Evolutionary conservation across 2,797 vertebrate species (phyloP), one percentile per base, ranked within the genome.

Genomic region (Sebastes melanostomus): DNA sequence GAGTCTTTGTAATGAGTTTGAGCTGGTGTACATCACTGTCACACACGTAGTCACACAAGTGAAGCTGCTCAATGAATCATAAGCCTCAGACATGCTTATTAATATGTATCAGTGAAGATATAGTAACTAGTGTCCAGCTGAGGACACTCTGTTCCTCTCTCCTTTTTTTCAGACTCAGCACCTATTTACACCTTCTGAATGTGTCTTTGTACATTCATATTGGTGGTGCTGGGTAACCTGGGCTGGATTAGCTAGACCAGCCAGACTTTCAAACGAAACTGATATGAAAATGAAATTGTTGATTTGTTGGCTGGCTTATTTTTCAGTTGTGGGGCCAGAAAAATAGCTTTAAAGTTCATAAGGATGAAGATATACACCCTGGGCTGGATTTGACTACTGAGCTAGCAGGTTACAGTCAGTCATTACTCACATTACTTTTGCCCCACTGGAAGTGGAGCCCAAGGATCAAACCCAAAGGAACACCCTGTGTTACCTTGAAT

Each of bases 11-110:
- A 6, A 42, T 42, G 38, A 42, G 38, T 42, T 42, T 32, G 60
- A 18, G 60, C n/a, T 20, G 9, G 13, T 38, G 55, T 82, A 54
- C 30, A 69, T 85, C 72, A 71, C 8, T 24, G 50, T 72, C 78
- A 79, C 50, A 70, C 52, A 20, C 38, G 30, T 2, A 38, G 9
- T 65, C 68, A 67, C 30, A 69, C 29, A 60, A 59, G 55, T 62
- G 14, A 50, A 42, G 7, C 25, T 8, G 65, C 18, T 18, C 59
- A 69, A 66, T 36, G 7, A 63, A 72, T 76, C 71, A 55, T 76
- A 38, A 54, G 29, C 32, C 61, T 69, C 62, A 55, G 61, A 42
- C 54, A 61, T 63, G 62, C 42, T 69, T 56, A 70, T 83, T 67
- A 62, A 72, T 42, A 42, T 42, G 38, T 78, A 72, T 83, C 62